Base-by-base conservation (phyloP, 2,797 vertebrate species). In the Caiman crocodilus region DNA sequence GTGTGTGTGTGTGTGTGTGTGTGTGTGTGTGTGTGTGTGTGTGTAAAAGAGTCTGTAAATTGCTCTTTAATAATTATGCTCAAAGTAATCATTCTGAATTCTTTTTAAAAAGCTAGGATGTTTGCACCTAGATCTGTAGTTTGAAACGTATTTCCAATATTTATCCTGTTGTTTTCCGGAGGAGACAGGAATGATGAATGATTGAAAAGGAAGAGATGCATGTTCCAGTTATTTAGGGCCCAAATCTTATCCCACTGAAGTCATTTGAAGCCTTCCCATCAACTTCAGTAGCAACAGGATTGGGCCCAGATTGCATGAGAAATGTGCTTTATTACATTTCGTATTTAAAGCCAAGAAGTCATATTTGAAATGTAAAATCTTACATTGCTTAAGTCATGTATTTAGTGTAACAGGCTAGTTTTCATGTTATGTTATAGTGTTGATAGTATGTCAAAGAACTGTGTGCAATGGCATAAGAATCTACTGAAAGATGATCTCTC, bases 91-190 rank as follows among this genome's bases (percentile, higher is more conserved):
- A 50, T 50, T 78, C 58, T 76, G 6, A 84, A 85, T 78, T 80
- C 30, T 32, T 89, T 94, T 92, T 89, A 28, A 56, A 28, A 85
- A 90, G 25, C 75, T 64, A 42, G 87, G 26, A 20, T n/a, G 2
- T 71, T 59, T 30, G 2, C 35, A 6, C 3, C 57, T 57, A 21
- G 30, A 14, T 26, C 3, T 14, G 25, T 82, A 7, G 25, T 84
- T 79, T 73, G 50, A 85, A 90, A 91, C 79, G 30, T 28, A 67
- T 73, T 88, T 28, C 87, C 2, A 1, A 2, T 64, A 1, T 59
- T 73, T 87, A 79, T 67, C 57, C 59, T n/a, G n/a, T 60, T n/a
- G 21, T 73, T 30, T 57, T 20, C 10, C 25, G 55, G 83, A 6
- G 25, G 71, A 86, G 82, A 28, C 20, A 88, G 30, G 79, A 87